phyloP scores from a whole-genome alignment of 2,797 vertebrate genomes.

The Macropus fuliginosus region DNA sequence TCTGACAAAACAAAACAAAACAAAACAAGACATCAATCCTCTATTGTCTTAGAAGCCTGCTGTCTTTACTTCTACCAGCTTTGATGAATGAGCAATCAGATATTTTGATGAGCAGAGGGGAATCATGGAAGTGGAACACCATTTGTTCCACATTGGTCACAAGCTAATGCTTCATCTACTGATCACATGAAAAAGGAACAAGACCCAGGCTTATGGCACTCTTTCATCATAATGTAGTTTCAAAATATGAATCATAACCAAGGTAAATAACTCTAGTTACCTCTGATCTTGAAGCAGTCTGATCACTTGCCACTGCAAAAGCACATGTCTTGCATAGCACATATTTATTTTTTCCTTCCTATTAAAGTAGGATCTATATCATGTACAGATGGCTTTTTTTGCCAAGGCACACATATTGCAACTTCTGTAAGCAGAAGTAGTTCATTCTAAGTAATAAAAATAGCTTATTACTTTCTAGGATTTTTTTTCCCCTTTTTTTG shows the following conservation, averaged over 20 bases:
- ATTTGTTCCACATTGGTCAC: background rate
- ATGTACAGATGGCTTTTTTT: constrained; percentile 2
- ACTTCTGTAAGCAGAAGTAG: background rate
- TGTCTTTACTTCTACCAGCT: background rate
- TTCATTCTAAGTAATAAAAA: constrained; percentile 15
- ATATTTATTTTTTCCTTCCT: constrained; percentile 2
- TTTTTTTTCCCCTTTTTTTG: background rate
- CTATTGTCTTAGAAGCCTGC: background rate
- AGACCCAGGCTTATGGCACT: constrained; percentile 9
- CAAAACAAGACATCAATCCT: background rate
- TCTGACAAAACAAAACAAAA: background rate
- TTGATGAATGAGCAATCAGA: background rate
- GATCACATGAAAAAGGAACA: background rate
- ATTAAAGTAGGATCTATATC: constrained; percentile 1
- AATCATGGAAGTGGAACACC: background rate
- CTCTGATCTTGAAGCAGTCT: background rate
- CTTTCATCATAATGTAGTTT: constrained; percentile 60
- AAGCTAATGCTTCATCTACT: background rate
- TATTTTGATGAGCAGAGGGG: background rate
- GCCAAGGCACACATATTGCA: background rate
- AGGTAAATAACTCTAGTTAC: background rate
- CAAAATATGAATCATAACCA: constrained; percentile 46
- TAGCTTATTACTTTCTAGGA: background rate
- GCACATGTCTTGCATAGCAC: background rate
- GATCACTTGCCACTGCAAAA: constrained; percentile 37